Evolutionary conservation across 2,797 vertebrate species (phyloP), one percentile per base, ranked within the genome.

Genomic region (Telmatherina bonti): DNA sequence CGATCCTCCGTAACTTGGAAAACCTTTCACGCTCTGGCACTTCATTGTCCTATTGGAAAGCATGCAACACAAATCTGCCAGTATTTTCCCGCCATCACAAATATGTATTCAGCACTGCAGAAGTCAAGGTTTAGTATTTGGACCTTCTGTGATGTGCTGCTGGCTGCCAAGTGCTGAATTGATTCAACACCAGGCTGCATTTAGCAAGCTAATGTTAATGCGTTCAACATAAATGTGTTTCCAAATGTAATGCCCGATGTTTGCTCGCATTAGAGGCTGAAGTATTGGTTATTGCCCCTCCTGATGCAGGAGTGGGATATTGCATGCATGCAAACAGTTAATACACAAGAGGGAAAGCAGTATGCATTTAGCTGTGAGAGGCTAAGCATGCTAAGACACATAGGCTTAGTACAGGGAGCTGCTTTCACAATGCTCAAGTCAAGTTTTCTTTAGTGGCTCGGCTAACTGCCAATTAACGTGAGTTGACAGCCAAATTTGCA

Each of bases 101-200:
- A 93, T 92, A 91, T 93, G 86, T 92, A 81, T 79, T 92, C 81
- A 83, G 78, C 74, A 64, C 72, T 56, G 78, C 82, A 82, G 84
- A 90, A 88, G 78, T 73, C 11, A 51, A 75, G 71, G 70, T 89
- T 90, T 86, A 73, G 74, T 82, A 60, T 85, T 79, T 80, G 82
- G 87, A 81, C 88, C 89, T 82, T 91, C 87, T 92, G 91, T 75
- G 82, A 83, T 79, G 83, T 54, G 66, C 80, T 55, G 56, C 56
- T 53, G 70, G 74, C 76, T 91, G 92, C 90, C 93, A 92, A 86
- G 67, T 27, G 18, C 63, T 77, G 79, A 77, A 82, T 70, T 63
- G 66, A 83, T 80, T 84, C 85, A 74, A 84, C 79, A 82, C 47
- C 66, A 60, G 74, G 71, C 56, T 64, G 78, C 83, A 83, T 85